Conservation (phyloP, 2,888 invertebrate species). For the Drosophila yooni region DNA sequence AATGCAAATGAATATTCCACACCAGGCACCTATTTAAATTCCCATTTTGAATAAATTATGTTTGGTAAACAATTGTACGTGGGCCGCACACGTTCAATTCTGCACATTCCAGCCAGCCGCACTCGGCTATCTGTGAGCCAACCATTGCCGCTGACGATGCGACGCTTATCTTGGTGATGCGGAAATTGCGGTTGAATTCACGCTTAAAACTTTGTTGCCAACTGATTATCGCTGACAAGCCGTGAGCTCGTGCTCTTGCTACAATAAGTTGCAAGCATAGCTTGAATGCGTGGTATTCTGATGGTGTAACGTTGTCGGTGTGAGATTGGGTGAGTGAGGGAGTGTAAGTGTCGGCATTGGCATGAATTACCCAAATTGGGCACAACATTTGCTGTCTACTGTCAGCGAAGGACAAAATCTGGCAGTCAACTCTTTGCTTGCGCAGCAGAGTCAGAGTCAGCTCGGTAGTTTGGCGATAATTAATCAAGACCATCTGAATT, state of each 20-base stretch:
- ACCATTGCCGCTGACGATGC: constrained; percentile 33
- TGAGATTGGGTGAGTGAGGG: neutral
- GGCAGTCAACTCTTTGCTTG: constrained; percentile 55
- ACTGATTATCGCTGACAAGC: constrained; percentile 68
- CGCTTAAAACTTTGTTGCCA: constrained; percentile 69
- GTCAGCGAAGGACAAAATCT: constrained; percentile 57
- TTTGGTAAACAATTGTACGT: constrained; percentile 55
- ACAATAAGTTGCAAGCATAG: constrained; percentile 58
- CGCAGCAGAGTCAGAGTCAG: constrained; percentile 32
- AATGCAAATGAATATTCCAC: constrained; percentile 55
- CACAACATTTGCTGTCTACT: constrained; percentile 53
- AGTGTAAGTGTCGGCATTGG: constrained; percentile 10
- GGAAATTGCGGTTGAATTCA: constrained; percentile 68
- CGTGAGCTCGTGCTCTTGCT: constrained; percentile 28
- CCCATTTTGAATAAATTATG: constrained; percentile 60
- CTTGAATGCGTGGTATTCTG: constrained; percentile 11
- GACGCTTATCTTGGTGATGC: constrained; percentile 65
- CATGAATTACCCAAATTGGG: constrained; percentile 33
- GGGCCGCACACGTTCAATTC: constrained; percentile 8
- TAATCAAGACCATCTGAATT: constrained; percentile 72
- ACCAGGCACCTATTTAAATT: constrained; percentile 57
- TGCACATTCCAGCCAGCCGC: neutral
- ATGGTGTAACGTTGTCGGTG: neutral
- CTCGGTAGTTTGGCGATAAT: constrained; percentile 63
- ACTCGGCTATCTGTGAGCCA: constrained; percentile 11